Base-by-base conservation (phyloP, 2,113 vertebrate species). In the Sander lucioperca region DNA sequence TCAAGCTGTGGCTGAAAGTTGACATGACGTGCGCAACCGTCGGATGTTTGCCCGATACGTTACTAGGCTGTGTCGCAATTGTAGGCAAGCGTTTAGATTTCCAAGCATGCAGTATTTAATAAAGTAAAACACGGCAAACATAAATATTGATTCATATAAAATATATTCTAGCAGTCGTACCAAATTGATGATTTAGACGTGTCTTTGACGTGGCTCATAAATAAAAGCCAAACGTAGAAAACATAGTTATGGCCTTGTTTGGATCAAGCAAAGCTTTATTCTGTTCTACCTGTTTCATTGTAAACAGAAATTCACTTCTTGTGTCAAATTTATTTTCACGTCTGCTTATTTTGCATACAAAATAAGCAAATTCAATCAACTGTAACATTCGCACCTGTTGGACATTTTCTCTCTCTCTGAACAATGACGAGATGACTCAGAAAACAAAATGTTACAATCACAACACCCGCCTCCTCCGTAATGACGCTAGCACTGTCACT, bases 391-490 rank as follows among this genome's bases (percentile, higher is more conserved):
- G 13, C 78, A 71, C 81, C 70, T 33, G 56, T 53, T 88, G 81
- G 81, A 86, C 78, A 84, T 85, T 82, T 82, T 71, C 36, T 66
- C 36, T 66, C 47, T 57, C 25, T 77, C 59, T 9, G 11, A 80
- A 90, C 70, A 74, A 88, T 81, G 68, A 74, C 27, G 50, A 53
- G 56, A 89, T 88, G 86, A 90, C 67, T 87, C 86, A 89, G 74
- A 69, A 74, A 76, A 86, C 57, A 13, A 78, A 81, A 79, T 74
- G 79, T 80, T 86, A 57, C 76, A 69, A 30, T 64, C 61, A 77
- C 57, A 87, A 82, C 88, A 88, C 76, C 84, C 70, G 51, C 86
- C 83, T 83, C 85, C 77, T 86, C 77, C 27, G 72, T 30, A 48
- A 30, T 79, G 76, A 86, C 21, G 68, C 82, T 6, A 6, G 53